Base-by-base conservation (phyloP, 1,140 invertebrate species). In the Papilio polyxenes region DNA sequence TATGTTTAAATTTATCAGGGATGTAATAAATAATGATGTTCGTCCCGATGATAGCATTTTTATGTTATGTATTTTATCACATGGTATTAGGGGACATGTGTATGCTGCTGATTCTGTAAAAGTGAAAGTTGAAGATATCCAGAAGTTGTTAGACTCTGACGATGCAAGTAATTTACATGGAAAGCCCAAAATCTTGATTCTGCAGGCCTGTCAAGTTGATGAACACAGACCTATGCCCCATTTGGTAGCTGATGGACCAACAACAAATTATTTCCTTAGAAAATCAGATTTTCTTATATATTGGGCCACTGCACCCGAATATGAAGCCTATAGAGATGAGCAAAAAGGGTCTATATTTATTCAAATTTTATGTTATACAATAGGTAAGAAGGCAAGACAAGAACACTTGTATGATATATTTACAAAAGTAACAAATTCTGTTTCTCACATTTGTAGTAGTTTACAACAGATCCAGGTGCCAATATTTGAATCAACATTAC, bases 191-290 rank as follows among this genome's bases (percentile, higher is more conserved):
- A 85, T 94, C 13, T 83, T 94, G 7, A 90, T 94, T 80, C 75
- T 93, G n/a, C 92, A 94, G 86, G 93, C 93, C n/a, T 94, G 93
- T 84, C 92, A 93, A 85, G 89, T 90, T 59, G 83, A 89, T 82
- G 86, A 89, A 82, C 85, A 69, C 40, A 85, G 53, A 59, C 37
- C 49, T 76, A 81, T 56, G 62, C 75, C 44, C 59, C 78, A 75
- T 31, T 83, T 92, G 20, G 88, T 89, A 31, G 84, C 93, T 48
- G 93, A 94, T 84, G 85, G 84, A 8, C 87, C 90, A 31, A 81
- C 62, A 62, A 49, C 86, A 80, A 83, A 81, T 82, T 87, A 85
- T 65, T 85, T 89, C 77, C 84, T 91, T 69, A 87, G 83, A 80
- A 94, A 93, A 81, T 86, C 87, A 59, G 89, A 94, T 85, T 91